Evolutionary conservation across 64 coral and sea anemone genomes (phyloP).

Genomic region (Stichodactyla mertensii): DNA sequence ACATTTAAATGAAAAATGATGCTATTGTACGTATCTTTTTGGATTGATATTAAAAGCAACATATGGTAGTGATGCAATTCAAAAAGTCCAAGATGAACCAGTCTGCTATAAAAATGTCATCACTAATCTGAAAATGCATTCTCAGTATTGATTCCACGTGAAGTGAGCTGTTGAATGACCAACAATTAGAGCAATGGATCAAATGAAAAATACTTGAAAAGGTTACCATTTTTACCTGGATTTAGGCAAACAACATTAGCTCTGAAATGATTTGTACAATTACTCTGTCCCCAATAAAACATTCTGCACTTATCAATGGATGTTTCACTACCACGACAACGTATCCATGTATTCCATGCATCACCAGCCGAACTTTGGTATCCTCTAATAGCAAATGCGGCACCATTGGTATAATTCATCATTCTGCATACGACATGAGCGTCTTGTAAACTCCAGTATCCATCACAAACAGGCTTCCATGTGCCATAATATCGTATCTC

Average conservation of each 20-base stretch:
- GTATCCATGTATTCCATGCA: background rate
- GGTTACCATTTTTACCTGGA: background rate
- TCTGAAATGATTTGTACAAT: background rate
- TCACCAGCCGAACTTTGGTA: background rate
- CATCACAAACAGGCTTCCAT: constrained; percentile 41
- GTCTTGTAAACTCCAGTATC: constrained; percentile 20
- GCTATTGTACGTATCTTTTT: too few relatives aligned
- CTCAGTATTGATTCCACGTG: too few relatives aligned
- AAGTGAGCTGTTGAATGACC: too few relatives aligned
- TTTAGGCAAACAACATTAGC: background rate
- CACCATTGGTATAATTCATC: constrained; percentile 8
- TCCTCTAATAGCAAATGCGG: background rate
- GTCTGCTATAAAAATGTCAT: too few relatives aligned
- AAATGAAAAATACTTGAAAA: too few relatives aligned
- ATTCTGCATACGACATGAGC: constrained; percentile 42
- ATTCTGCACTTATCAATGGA: background rate
- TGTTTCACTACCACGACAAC: background rate
- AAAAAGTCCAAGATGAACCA: too few relatives aligned
- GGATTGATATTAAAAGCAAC: too few relatives aligned
- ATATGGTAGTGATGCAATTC: too few relatives aligned
- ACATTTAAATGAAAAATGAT: too few relatives aligned
- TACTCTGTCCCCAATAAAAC: background rate
- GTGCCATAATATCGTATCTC: constrained; percentile 31
- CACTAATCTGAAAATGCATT: too few relatives aligned
- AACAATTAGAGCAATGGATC: too few relatives aligned